Evolutionary conservation across 1,140 invertebrate species (phyloP).

Genomic region (Lineus longissimus): DNA sequence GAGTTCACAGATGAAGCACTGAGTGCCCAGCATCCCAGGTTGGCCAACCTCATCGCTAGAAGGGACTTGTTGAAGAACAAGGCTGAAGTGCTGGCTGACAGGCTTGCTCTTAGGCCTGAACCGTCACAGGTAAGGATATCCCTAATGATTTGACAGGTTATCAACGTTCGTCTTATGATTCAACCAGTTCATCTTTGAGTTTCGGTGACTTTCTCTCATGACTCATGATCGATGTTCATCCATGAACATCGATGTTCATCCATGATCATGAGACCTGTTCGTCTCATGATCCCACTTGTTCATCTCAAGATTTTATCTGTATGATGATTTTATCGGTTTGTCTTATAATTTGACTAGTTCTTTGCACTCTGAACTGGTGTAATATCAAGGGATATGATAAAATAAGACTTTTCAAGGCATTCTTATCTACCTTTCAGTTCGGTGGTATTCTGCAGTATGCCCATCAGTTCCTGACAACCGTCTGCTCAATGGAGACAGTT

Average conservation of each 20-base stretch:
- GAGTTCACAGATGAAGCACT: conserved; percentile 3
- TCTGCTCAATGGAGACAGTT: conserved; percentile 25
- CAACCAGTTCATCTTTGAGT: too few species aligned
- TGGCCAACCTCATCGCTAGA: conserved; percentile 23
- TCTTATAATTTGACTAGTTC: too few species aligned
- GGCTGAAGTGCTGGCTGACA: conserved; percentile 21
- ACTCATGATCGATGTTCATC: conserved; percentile 23
- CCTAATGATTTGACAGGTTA: conserved; percentile 6
- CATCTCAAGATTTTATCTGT: too few species aligned
- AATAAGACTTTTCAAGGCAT: too few species aligned
- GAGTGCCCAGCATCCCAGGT: conserved; percentile 28
- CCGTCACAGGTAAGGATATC: conserved; percentile 28
- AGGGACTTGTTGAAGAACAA: conserved; percentile 18
- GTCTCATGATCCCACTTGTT: too few species aligned
- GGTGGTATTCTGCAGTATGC: conserved; percentile 28
- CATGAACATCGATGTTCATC: too few species aligned
- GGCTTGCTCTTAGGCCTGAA: conserved; percentile 35
- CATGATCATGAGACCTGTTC: not conserved
- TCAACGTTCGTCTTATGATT: too few species aligned
- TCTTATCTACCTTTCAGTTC: conserved; percentile 32
- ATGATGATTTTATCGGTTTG: too few species aligned
- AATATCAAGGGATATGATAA: too few species aligned
- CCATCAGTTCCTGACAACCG: conserved; percentile 27
- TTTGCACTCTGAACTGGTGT: too few species aligned
- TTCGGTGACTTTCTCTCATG: conserved; percentile 19